Evolutionary conservation across 2,113 vertebrate species (phyloP), one percentile per base, ranked within the genome.

Genomic region (Romanogobio albipinnatus): DNA sequence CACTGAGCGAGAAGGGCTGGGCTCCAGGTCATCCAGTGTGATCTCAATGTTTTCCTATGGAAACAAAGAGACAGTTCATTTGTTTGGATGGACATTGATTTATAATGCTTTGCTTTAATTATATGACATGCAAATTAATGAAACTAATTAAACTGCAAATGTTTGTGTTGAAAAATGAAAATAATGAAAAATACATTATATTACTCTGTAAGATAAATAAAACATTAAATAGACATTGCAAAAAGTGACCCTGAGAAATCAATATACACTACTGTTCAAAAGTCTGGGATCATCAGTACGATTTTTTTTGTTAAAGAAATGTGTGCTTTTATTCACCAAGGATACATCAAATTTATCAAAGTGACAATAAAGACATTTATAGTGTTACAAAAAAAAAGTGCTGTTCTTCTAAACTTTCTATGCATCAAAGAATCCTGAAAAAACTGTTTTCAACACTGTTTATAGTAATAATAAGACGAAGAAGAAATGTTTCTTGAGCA

Each of bases 11-110:
- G 95, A 96, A 3, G 87, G 90, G 86, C 91, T 89, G 0, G 95
- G 93, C 88, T 98, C 97, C 14, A 95, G 88, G 81, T 98, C 97
- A n/a, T 99, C 95, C 84, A 99, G 93, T 2, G 93, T 88, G 1
- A 99, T 91, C 88, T 97, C 97, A 8, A 99, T 96, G 93, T 98
- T 98, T 91, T 99, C 98, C 98, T 99, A 90, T 81, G 64, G 39
- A 82, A 24, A 43, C 80, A 93, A 58, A 93, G 86, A 90, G 81
- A 24, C 19, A 74, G 19, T 19, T 0, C 0, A 85, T 92, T 87
- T 92, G 90, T 22, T 56, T 56, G 53, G 17, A 9, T 56, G 53
- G 17, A 56, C 53, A 22, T 3, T 24, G 2, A 86, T 9, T 73
- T 29, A 77, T 19, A 29, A 68, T 36, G 11, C 29, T 19, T 29